A percentile compares a stretch with the other conserved stretches of the same genome.
These are phyloP conservation scores for Graphium colonna DNA, from an alignment of 2,888 invertebrate genomes.

Conservation along the genomic window DNA sequence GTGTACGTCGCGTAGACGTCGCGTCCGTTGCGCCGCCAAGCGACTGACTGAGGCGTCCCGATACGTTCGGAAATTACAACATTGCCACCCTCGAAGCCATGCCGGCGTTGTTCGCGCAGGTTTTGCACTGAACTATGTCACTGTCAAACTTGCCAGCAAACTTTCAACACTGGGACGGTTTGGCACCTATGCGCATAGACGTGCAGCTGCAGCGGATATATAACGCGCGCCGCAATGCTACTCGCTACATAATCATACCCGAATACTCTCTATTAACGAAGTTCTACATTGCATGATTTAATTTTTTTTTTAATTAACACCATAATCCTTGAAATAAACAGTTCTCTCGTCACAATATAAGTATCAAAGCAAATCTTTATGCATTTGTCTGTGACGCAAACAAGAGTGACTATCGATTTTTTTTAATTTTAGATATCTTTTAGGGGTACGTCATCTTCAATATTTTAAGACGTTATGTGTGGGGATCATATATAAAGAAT, in stretches of 20 bases:
- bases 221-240: constrained; percentile 4
- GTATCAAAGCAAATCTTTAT: no score
- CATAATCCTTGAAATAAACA: no score
- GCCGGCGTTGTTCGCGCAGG: constrained; percentile 25
- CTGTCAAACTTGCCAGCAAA: constrained; percentile 28
- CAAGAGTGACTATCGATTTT: no score
- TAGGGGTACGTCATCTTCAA: no score
- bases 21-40: constrained; percentile 36
- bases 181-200: neutral
- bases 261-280: no score
- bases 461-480: no score
- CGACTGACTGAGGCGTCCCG: constrained; percentile 39
- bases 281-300: no score
- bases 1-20: constrained; percentile 30
- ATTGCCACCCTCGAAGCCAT: constrained; percentile 33
- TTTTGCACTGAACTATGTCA: constrained; percentile 26
- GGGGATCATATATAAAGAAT: no score
- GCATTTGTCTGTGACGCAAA: no score
- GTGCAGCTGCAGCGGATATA: constrained; percentile 3
- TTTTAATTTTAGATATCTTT: no score
- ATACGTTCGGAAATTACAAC: constrained; percentile 28
- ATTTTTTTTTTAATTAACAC: no score
- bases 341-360: no score
- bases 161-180: constrained; percentile 2
- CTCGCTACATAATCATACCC: neutral